Base-by-base conservation (phyloP, 1,140 invertebrate genomes). In the Musca domestica region DNA sequence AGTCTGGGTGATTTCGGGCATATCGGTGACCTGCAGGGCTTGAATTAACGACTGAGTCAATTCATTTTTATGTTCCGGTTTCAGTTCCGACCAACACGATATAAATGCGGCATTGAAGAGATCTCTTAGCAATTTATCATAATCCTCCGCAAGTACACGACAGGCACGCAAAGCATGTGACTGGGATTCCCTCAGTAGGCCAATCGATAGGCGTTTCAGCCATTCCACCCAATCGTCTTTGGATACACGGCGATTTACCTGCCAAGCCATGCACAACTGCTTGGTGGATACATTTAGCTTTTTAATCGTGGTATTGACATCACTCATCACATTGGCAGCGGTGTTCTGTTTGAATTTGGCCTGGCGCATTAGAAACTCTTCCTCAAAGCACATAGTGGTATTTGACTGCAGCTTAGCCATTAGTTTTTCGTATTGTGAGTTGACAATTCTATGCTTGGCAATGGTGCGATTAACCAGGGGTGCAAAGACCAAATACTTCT, bases 201-300 rank as follows among this genome's bases (percentile, higher is more conserved):
- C 95, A 71, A 97, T 94, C 64, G 94, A 95, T 27, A 99, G 85
- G 25, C 94, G 86, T 54, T 93, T 85, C 9, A 99, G 80, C 98
- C 97, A 99, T 83, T 99, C 96, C 7, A 98, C 84, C 98, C 98
- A 99, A 82, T 99, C 98, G 73, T 99, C 98, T 81, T 98, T 97
- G 5, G 94, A 96, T 0, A 96, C 94, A 67, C 94, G 86, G 63
- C 93, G 87, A 6, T 90, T 92, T 0, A 93, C 93, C n/a, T 91
- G 91, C 93, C 95, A 96, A 0, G 94, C 93, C 75, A 92, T 87
- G 77, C 95, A 91, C 10, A 98, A 81, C 80, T 94, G 95, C 2
- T 88, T 86, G 7, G 91, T 90, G 10, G 91, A 92, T 1, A 96
- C 92, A 73, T 91, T 90, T n/a, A 96, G 83, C 74, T 88, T 88